These are phyloP conservation scores for Macroteleia sp. DNA, from an alignment of 2,888 invertebrate genomes.

Conservation along the genomic window DNA sequence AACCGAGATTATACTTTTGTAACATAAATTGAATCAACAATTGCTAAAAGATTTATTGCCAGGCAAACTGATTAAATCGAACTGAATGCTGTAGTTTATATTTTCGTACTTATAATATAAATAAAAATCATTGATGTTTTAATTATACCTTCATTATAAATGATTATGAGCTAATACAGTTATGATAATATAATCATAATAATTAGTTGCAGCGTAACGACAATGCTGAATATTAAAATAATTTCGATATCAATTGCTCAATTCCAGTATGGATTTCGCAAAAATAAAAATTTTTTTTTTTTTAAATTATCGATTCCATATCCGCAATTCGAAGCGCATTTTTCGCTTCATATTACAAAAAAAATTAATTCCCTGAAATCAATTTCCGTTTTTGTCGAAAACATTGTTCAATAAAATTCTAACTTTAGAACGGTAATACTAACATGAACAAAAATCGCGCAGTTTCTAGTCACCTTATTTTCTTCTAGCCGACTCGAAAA, in stretches of 20 bases:
- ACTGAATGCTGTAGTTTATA: constrained; percentile 31
- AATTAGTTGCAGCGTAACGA: too few species aligned
- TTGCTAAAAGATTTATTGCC: constrained; percentile 41
- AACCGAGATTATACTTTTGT: constrained; percentile 31
- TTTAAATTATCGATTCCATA: too few species aligned
- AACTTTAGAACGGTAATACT: not conserved
- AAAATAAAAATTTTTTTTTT: too few species aligned
- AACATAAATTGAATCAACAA: constrained; percentile 51
- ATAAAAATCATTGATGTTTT: too few species aligned
- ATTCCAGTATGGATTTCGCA: too few species aligned
- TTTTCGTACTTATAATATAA: too few species aligned
- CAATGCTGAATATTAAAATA: too few species aligned
- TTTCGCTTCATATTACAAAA: constrained; percentile 4
- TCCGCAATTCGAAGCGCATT: constrained; percentile 4
- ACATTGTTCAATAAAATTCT: not conserved
- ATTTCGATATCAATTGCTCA: too few species aligned
- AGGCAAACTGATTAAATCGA: constrained; percentile 32
- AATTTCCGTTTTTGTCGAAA: constrained; percentile 3
- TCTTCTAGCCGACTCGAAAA: not conserved
- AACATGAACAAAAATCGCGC: constrained; percentile 3
- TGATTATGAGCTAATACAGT: too few species aligned
- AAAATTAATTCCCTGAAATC: constrained; percentile 21
- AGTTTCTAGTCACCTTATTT: constrained; percentile 25
- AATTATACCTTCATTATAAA: not conserved
- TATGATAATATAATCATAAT: too few species aligned